A percentile compares a stretch with the other conserved stretches of the same genome.
Conservation (phyloP, 2,797 vertebrate genomes). For the Melanotaenia nigrans region DNA sequence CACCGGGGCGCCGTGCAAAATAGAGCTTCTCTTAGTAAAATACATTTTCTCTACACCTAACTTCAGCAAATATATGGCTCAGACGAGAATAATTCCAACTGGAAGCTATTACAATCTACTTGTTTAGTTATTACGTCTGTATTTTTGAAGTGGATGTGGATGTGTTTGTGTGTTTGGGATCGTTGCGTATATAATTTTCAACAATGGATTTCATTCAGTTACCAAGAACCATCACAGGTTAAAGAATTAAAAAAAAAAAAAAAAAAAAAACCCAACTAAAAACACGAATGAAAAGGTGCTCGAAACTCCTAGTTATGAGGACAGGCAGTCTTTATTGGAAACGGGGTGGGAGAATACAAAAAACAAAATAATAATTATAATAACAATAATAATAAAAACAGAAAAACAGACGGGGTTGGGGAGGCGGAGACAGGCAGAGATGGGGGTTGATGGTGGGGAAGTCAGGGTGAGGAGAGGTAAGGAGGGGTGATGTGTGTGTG, state of each 20-base stretch:
- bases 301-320: slow-evolving; percentile 87
- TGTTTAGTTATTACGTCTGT: slow-evolving; percentile 31
- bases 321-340: slow-evolving; percentile 99
- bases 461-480: slow-evolving; percentile 63
- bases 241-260: slow-evolving; percentile 26
- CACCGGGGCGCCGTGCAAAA: slow-evolving; percentile 75
- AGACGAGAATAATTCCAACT: slow-evolving; percentile 49
- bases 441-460: slow-evolving; percentile 67
- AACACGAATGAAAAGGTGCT: slow-evolving; percentile 83
- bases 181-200: slow-evolving; percentile 34
- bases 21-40: slow-evolving; percentile 81
- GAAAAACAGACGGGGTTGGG: slow-evolving; percentile 80
- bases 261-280: slow-evolving; percentile 35
- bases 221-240: slow-evolving; percentile 36
- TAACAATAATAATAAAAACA: slow-evolving; percentile 87
- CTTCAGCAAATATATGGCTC: slow-evolving; percentile 73
- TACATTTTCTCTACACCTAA: slow-evolving; percentile 74
- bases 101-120: slow-evolving; percentile 35
- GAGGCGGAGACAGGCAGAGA: slow-evolving; percentile 42
- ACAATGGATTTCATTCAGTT: slow-evolving; percentile 49
- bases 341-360: slow-evolving; percentile 86
- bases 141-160: slow-evolving; percentile 16
- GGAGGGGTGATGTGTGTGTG: slow-evolving; percentile 48
- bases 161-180: slow-evolving; percentile 12
- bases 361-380: slow-evolving; percentile 83